Evolutionary conservation across 2,888 invertebrate genomes (phyloP), one percentile per base, ranked within the genome.

Genomic region (Latrodectus hesperus): DNA sequence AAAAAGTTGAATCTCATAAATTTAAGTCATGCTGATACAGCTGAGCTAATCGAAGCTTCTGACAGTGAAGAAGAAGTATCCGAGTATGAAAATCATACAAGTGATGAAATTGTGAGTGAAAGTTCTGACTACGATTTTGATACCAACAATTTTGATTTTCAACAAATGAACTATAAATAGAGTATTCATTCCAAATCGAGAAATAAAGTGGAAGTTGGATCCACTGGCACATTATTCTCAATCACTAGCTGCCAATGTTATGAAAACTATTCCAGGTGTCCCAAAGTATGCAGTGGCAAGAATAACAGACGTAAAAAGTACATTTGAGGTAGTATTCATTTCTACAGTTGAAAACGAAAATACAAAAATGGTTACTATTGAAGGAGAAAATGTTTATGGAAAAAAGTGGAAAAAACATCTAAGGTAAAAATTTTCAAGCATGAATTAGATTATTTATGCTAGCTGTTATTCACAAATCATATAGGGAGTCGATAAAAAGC

Each of bases 301-400:
- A 38, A 22, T 74, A 74, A 22, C 74, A 74, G 17, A 74, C 16
- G 55, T 74, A 11, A 55, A 55, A 74, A 55, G 55, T 74, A 55
- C 55, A 74, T 74, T 74, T 55, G 55, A 55, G 74, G 22, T 22
- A n/a, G 26, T 55, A 74, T 74, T 53, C 55, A 74, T 22, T 55
- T 74, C 55, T 55, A 74, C 53, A 74, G 55, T 74, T 53, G n/a
- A 74, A 74, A 74, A 55, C 55, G 26, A 55, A 74, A 74, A 55
- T 60, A 74, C 55, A 22, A 74, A 74, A 53, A 55, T 74, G 55
- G 53, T 22, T 1, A 22, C 0, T 22, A 22, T 22, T 22, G 22
- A 22, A 22, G 22, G 22, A 22, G 22, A 22, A 22, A 22, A 22
- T 0, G 22, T 22, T 22, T 22, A 22, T 22, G 22, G 22, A 22